These are phyloP conservation scores for Alosa sapidissima DNA, from an alignment of 2,797 vertebrate genomes.

Conservation along the genomic window DNA sequence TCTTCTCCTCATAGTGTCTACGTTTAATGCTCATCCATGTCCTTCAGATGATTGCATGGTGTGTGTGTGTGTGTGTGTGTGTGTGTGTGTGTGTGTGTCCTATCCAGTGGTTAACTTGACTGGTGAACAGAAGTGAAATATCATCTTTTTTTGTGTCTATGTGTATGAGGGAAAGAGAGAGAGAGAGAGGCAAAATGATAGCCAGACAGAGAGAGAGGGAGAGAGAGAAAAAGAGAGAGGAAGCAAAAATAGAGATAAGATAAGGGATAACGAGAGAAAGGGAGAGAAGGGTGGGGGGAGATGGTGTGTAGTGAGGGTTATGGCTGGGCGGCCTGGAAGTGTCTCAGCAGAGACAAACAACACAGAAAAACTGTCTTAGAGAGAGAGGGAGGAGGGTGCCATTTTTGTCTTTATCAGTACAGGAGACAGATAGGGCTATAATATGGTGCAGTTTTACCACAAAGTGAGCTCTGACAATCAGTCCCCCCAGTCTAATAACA, in stretches of 20 bases:
- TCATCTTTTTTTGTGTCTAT: neutral
- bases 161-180: neutral
- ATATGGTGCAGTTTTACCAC: conserved; percentile 1
- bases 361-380: neutral
- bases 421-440: conserved; percentile 6
- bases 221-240: neutral
- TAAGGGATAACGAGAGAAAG: neutral
- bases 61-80: neutral
- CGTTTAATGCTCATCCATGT: neutral
- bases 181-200: neutral
- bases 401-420: neutral
- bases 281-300: neutral
- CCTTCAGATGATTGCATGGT: conserved; percentile 24
- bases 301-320: no score
- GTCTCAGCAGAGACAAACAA: neutral
- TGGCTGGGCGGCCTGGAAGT: neutral
- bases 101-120: no score
- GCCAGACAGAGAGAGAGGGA: neutral
- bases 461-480: conserved; percentile 16
- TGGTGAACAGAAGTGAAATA: neutral
- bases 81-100: neutral
- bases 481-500: neutral
- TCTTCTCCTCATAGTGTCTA: neutral
- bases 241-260: neutral
- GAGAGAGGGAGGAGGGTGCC: neutral